Conservation (phyloP, 37 sponge, comb jelly and placozoan species). For the Beroe forskalii region DNA sequence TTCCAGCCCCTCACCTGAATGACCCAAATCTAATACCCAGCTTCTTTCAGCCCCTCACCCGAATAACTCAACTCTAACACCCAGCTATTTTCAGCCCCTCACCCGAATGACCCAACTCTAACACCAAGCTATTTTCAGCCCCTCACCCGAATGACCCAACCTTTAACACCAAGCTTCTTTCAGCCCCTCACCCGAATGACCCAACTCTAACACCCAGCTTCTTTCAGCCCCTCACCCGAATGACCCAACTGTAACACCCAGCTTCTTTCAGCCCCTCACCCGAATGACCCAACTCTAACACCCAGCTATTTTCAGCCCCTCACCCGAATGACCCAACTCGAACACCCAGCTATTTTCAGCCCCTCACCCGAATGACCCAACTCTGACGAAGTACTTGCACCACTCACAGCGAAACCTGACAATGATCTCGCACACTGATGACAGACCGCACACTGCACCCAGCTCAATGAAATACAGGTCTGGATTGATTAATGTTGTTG, state of each 20-base stretch:
- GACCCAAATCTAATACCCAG: no score
- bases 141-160: no score
- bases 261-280: conserved; percentile 25
- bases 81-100: no score
- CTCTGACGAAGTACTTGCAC: conserved; percentile 19
- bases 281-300: neutral
- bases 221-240: conserved; percentile 16
- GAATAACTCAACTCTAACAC: no score
- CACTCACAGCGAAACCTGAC: neutral
- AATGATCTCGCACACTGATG: neutral
- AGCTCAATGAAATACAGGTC: neutral
- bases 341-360: conserved; percentile 18
- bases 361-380: conserved; percentile 2
- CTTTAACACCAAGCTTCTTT: no score
- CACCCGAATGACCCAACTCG: neutral
- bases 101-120: no score
- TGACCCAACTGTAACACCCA: neutral
- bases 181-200: no score
- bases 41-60: no score
- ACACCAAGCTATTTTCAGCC: no score
- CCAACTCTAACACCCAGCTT: no score
- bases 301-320: conserved; percentile 26
- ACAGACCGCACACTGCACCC: conserved; percentile 17
- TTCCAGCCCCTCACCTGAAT: no score
- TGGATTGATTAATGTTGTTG: no score